These are phyloP conservation scores for Laticauda colubrina DNA, from an alignment of 2,113 vertebrate genomes.

Conservation along the genomic window DNA sequence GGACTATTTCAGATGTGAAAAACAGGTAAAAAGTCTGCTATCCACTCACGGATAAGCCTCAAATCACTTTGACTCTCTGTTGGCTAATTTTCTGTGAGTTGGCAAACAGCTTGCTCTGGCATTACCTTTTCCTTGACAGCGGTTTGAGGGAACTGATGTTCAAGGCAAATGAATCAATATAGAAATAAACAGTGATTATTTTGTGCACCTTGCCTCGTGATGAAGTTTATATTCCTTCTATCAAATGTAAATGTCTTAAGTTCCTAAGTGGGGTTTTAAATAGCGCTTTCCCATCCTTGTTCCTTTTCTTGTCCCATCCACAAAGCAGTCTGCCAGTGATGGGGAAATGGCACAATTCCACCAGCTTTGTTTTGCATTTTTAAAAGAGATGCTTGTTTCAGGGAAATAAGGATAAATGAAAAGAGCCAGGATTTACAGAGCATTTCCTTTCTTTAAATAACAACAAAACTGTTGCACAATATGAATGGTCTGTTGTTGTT, in stretches of 20 bases:
- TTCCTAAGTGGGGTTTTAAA: slow-evolving; percentile 56
- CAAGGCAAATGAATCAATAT: slow-evolving; percentile 58
- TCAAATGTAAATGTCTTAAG: slow-evolving; percentile 62
- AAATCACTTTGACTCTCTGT: slow-evolving; percentile 28
- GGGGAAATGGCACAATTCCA: slow-evolving; percentile 44
- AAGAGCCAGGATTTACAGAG: slow-evolving; percentile 46
- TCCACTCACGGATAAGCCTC: slow-evolving; percentile 24
- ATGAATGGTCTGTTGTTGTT: slow-evolving; percentile 21
- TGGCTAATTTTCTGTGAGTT: slow-evolving; percentile 42
- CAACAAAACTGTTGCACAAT: slow-evolving; percentile 25
- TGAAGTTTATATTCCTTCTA: slow-evolving; percentile 64
- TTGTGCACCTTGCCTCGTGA: slow-evolving; percentile 58
- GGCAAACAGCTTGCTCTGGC: slow-evolving; percentile 24
- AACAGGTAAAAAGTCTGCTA: slow-evolving; percentile 10
- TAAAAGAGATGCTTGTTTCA: slow-evolving; percentile 55
- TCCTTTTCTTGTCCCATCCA: slow-evolving; percentile 61
- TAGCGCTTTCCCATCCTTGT: slow-evolving; percentile 48
- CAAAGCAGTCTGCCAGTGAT: slow-evolving; percentile 50
- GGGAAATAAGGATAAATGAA: slow-evolving; percentile 46
- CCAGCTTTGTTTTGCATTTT: slow-evolving; percentile 24
- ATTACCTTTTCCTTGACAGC: slow-evolving; percentile 45
- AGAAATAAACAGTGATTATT: slow-evolving; percentile 62
- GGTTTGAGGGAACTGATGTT: slow-evolving; percentile 47
- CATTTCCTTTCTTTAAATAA: slow-evolving; percentile 7
- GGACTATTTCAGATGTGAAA: slow-evolving; percentile 30